These are phyloP conservation scores for Xenopus petersii DNA, from an alignment of 2,797 vertebrate genomes.

Conservation along the genomic window DNA sequence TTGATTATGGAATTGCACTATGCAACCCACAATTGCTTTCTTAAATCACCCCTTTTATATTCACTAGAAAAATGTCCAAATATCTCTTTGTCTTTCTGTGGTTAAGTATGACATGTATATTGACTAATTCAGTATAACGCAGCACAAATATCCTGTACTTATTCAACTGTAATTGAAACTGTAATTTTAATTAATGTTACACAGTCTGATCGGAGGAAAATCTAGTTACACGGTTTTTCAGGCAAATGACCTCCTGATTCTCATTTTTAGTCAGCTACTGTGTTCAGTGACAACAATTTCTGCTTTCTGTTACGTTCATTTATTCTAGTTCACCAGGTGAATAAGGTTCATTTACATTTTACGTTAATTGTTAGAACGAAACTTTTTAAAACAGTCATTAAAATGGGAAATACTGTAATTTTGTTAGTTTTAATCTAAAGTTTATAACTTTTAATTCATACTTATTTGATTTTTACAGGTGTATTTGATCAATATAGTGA, in stretches of 20 bases:
- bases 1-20: too few relatives aligned
- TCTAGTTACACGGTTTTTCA: conserved; percentile 2
- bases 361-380: conserved; percentile 4
- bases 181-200: not conserved
- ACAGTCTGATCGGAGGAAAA: conserved; percentile 3
- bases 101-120: too few relatives aligned
- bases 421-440: conserved; percentile 6
- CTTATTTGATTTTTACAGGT: too few relatives aligned
- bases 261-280: conserved; percentile 21
- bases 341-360: conserved; percentile 11
- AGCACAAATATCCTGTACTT: not conserved
- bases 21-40: too few relatives aligned
- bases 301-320: conserved; percentile 1
- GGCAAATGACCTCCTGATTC: conserved; percentile 24
- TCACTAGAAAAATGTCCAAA: too few relatives aligned
- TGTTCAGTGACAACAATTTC: conserved; percentile 13
- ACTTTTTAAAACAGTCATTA: conserved; percentile 17
- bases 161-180: not conserved
- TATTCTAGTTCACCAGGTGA: conserved; percentile 16
- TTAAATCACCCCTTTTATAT: too few relatives aligned
- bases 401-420: not conserved
- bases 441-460: not conserved
- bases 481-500: too few relatives aligned
- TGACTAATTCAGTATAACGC: not conserved
- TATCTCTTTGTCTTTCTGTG: too few relatives aligned